A percentile compares a stretch with the other conserved stretches of the same genome.
phyloP scores from a whole-genome alignment of 2,888 invertebrate genomes.

The Perdita meconis region DNA sequence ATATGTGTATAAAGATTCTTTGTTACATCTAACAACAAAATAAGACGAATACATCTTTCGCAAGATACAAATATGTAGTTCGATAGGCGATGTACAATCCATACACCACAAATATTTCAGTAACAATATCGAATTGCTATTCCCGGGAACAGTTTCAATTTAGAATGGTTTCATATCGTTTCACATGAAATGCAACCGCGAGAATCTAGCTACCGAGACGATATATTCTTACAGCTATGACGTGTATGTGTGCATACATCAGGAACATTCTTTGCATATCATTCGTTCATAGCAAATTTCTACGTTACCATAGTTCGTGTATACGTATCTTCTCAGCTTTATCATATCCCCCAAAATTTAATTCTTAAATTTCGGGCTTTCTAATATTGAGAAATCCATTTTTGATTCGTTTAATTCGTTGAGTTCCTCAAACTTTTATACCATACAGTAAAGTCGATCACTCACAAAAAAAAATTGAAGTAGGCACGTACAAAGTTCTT shows the following conservation, averaged over 20 bases:
- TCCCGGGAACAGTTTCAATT: no score
- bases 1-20: conserved; percentile 10
- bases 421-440: conserved; percentile 3
- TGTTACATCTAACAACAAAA: conserved; percentile 10
- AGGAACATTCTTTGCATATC: conserved; percentile 7
- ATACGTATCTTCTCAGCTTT: no score
- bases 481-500: no score
- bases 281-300: neutral
- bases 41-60: conserved; percentile 22
- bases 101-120: conserved; percentile 23
- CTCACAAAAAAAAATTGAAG: no score
- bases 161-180: conserved; percentile 25
- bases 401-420: conserved; percentile 2
- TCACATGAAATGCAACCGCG: conserved; percentile 11
- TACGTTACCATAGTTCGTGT: no score
- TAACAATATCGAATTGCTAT: conserved; percentile 15
- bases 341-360: no score
- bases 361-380: no score
- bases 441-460: neutral
- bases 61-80: conserved; percentile 18
- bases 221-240: conserved; percentile 21
- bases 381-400: conserved; percentile 6
- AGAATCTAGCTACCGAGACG: conserved; percentile 8
- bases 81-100: conserved; percentile 14
- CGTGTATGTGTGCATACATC: conserved; percentile 7